A percentile compares a stretch with the other conserved stretches of the same genome.
Evolutionary conservation across 2,888 invertebrate species (phyloP).

Genomic region (Cremastinae sp.): DNA sequence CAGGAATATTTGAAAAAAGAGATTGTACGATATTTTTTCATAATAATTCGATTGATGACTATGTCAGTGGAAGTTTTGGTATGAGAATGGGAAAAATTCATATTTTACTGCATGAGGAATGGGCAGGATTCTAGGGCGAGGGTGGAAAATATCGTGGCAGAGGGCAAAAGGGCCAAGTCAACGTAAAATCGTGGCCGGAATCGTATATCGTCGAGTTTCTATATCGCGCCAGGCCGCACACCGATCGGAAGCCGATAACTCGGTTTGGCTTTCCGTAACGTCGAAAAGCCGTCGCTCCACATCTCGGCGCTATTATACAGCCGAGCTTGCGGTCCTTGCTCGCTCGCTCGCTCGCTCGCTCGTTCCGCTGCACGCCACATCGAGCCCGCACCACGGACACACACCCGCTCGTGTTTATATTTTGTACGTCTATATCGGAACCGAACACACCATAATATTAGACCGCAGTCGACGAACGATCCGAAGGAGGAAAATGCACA

Average conservation of each 20-base stretch:
- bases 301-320: slow-evolving; percentile 31
- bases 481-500: slow-evolving; percentile 23
- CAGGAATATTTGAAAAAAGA: no score
- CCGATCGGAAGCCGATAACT: slow-evolving; percentile 62
- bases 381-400: background rate
- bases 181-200: slow-evolving; percentile 42
- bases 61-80: no score
- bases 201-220: slow-evolving; percentile 24
- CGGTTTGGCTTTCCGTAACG: slow-evolving; percentile 59
- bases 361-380: slow-evolving; percentile 22
- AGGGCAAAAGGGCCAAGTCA: slow-evolving; percentile 33
- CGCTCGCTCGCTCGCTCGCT: no score
- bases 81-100: no score
- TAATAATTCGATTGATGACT: no score
- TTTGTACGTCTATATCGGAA: slow-evolving; percentile 4
- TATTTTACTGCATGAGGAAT: no score
- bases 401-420: slow-evolving; percentile 17
- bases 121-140: background rate
- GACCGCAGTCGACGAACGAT: slow-evolving; percentile 37
- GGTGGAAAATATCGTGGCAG: background rate
- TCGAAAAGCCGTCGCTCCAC: slow-evolving; percentile 53
- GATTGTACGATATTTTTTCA: no score
- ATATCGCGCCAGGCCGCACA: slow-evolving; percentile 18
- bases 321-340: slow-evolving; percentile 41
- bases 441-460: slow-evolving; percentile 35